These are phyloP conservation scores for Onthophagus taurus DNA, from an alignment of 1,140 invertebrate genomes.

Conservation along the genomic window DNA sequence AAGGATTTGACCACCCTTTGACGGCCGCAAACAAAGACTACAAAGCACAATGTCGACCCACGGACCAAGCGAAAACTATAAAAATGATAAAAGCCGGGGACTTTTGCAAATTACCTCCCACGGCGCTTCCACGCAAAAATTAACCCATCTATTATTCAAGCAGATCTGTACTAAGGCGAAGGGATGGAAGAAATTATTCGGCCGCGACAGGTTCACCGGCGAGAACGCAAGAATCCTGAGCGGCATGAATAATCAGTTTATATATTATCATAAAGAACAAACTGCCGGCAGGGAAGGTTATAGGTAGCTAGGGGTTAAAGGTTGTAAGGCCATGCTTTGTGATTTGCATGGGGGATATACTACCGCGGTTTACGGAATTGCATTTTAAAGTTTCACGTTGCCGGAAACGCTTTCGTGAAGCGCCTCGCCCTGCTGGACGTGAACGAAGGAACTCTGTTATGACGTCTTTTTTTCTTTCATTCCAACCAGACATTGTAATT, in stretches of 20 bases:
- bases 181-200: slow-evolving; percentile 22
- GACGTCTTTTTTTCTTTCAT: no score
- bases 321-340: slow-evolving; percentile 2
- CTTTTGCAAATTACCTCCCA: slow-evolving; percentile 11
- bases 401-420: no score
- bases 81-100: no score
- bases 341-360: slow-evolving; percentile 12
- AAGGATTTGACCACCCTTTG: no score
- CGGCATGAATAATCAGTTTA: slow-evolving; percentile 27
- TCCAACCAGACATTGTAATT: no score
- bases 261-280: slow-evolving; percentile 20
- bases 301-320: no score
- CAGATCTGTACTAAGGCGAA: slow-evolving; percentile 15
- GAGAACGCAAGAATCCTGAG: slow-evolving; percentile 21
- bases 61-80: not conserved
- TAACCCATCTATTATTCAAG: slow-evolving; percentile 32
- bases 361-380: slow-evolving; percentile 7
- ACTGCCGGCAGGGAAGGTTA: no score
- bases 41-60: not conserved
- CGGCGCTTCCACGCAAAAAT: slow-evolving; percentile 22
- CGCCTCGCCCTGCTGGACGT: no score
- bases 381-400: slow-evolving; percentile 15
- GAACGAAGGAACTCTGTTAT: no score
- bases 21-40: not conserved
- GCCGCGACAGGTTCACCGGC: not conserved